Conservation (phyloP, 53 echinoderm and acorn worm species). For the Luidia sarsii region DNA sequence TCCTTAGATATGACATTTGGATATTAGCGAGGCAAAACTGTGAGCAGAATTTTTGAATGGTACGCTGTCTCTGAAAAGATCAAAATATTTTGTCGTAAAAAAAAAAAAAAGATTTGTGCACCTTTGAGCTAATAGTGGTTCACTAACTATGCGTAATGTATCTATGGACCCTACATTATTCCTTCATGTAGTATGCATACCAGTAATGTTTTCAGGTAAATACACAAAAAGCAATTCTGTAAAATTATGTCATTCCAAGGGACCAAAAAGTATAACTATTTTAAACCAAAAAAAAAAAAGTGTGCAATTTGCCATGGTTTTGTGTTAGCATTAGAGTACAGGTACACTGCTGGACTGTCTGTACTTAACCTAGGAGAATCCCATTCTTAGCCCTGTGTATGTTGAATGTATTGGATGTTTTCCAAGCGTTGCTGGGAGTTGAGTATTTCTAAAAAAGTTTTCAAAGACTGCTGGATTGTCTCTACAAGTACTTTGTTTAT, state of each 20-base stretch:
- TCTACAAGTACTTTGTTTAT: conserved; percentile 14
- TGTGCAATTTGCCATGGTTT: conserved; percentile 40
- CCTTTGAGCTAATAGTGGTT: too few species aligned
- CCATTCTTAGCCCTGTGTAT: conserved; percentile 11
- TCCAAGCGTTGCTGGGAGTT: conserved; percentile 1
- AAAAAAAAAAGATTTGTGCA: too few species aligned
- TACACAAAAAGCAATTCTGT: conserved; percentile 41
- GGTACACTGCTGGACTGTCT: conserved; percentile 46
- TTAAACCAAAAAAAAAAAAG: conserved; percentile 7
- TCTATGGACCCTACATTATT: too few species aligned
- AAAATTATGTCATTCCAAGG: conserved; percentile 8
- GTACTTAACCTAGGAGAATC: conserved; percentile 26
- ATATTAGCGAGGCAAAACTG: too few species aligned
- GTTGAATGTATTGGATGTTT: not conserved
- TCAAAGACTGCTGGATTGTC: conserved; percentile 54
- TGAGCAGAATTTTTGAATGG: too few species aligned
- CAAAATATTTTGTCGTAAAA: too few species aligned
- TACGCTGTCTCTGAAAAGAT: too few species aligned
- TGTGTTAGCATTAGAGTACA: conserved; percentile 38
- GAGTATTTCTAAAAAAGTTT: conserved; percentile 11
- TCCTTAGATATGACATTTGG: too few species aligned
- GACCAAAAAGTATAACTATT: conserved; percentile 45
- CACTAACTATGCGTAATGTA: too few species aligned
- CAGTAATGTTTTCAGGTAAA: conserved; percentile 24
- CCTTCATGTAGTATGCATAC: conserved; percentile 27